Percentiles rank a stretch among this genome's conserved stretches.
phyloP scores from a whole-genome alignment of 1,140 invertebrate genomes.

The Acarapis woodi region DNA sequence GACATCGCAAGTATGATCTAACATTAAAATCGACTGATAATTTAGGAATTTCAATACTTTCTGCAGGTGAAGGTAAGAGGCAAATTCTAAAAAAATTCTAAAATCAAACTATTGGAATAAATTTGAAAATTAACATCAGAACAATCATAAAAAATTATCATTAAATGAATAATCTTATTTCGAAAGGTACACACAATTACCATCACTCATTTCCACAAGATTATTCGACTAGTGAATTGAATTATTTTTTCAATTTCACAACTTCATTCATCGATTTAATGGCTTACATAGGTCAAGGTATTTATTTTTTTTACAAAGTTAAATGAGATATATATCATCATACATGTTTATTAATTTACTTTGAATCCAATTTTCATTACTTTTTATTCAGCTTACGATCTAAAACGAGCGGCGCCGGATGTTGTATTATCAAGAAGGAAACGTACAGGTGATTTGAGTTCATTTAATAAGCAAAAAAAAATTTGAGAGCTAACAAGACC shows the following conservation, averaged over 20 bases:
- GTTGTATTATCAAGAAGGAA: not conserved
- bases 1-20: too few relatives aligned
- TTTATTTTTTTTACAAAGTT: too few relatives aligned
- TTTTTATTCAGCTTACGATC: conserved; percentile 26
- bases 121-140: not conserved
- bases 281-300: conserved; percentile 26
- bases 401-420: conserved; percentile 16
- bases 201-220: conserved; percentile 89
- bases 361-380: not conserved
- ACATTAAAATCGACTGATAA: too few relatives aligned
- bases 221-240: conserved; percentile 54
- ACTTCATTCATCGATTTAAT: conserved; percentile 29
- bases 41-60: too few relatives aligned
- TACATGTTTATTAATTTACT: not conserved
- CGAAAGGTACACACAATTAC: conserved; percentile 43
- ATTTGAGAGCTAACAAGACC: too few relatives aligned
- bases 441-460: conserved; percentile 1
- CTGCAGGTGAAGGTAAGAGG: conserved; percentile 22
- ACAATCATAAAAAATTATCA: not conserved
- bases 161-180: not conserved
- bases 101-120: too few relatives aligned
- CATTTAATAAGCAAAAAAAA: too few relatives aligned
- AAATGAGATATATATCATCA: conserved; percentile 19
- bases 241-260: conserved; percentile 28
- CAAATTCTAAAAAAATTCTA: too few relatives aligned